A percentile compares a stretch with the other conserved stretches of the same genome.
phyloP scores from a whole-genome alignment of 2,888 invertebrate species.

The Abrostola triplasia region DNA sequence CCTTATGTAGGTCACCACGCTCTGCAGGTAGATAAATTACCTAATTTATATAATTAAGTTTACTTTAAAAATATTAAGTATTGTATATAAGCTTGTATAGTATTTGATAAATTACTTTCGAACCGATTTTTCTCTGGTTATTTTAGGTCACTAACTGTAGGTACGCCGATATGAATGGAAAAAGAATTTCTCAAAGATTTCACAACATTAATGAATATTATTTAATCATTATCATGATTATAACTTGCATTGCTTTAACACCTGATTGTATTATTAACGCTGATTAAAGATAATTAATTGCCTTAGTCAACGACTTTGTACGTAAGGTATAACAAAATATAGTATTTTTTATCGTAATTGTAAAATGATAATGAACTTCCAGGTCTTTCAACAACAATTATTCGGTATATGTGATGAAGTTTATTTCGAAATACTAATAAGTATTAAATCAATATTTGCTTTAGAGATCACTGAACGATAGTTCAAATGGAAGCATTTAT shows the following conservation, averaged over 20 bases:
- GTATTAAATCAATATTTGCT: no score
- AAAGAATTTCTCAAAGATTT: no score
- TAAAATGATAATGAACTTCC: not conserved
- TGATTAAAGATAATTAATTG: constrained; percentile 2
- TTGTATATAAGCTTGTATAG: not conserved
- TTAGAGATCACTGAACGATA: no score
- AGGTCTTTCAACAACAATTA: no score
- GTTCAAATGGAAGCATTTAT: no score
- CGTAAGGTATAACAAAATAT: not conserved
- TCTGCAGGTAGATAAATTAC: constrained; percentile 10
- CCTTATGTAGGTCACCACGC: constrained; percentile 45
- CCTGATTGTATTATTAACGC: not conserved
- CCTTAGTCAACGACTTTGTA: not conserved
- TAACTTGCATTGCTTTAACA: not conserved
- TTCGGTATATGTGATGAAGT: no score
- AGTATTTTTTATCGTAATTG: not conserved
- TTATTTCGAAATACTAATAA: no score
- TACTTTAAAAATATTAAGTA: constrained; percentile 1
- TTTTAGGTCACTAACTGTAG: not conserved
- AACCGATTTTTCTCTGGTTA: not conserved
- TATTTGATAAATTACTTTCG: not conserved
- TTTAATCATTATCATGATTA: no score
- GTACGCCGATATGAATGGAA: not conserved
- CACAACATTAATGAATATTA: no score
- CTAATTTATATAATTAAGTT: constrained; percentile 7